Evolutionary conservation across 2,888 invertebrate species (phyloP).

Genomic region (Synanthedon tipuliformis): DNA sequence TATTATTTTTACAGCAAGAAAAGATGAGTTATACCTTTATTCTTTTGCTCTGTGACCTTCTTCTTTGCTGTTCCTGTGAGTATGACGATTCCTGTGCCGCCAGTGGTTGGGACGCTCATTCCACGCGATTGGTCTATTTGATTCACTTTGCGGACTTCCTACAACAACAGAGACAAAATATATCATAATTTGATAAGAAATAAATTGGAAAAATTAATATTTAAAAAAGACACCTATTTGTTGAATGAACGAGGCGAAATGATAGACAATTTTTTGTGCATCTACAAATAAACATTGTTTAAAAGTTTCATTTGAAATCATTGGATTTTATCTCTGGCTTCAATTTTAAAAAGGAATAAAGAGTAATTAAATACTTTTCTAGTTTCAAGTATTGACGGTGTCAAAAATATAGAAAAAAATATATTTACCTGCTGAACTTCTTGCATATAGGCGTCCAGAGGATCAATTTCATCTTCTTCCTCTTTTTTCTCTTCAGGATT

Average conservation of each 20-base stretch:
- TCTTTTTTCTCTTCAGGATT: constrained; percentile 49
- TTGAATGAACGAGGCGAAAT: too few species aligned
- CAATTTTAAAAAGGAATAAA: too few species aligned
- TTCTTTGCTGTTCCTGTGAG: constrained; percentile 89
- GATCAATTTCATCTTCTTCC: constrained; percentile 88
- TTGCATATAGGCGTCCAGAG: constrained; percentile 98
- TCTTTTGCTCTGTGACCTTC: constrained; percentile 80
- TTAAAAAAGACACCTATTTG: too few species aligned
- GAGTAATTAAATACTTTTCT: too few species aligned
- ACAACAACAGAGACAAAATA: constrained; percentile 34
- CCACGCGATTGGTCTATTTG: constrained; percentile 74
- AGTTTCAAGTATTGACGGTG: too few species aligned
- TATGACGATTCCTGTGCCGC: constrained; percentile 76
- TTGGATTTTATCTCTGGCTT: too few species aligned
- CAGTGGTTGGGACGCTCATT: constrained; percentile 53
- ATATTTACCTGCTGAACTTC: constrained; percentile 73
- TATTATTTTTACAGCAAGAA: neutral
- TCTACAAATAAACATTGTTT: too few species aligned
- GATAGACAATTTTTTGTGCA: too few species aligned
- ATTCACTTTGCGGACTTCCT: constrained; percentile 86
- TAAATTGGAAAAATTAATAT: too few species aligned
- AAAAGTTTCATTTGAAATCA: too few species aligned
- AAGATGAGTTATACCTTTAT: too few species aligned
- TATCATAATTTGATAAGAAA: too few species aligned
- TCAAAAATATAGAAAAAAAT: neutral